Evolutionary conservation across 2,797 vertebrate genomes (phyloP).

Genomic region (Scolopax rusticola): DNA sequence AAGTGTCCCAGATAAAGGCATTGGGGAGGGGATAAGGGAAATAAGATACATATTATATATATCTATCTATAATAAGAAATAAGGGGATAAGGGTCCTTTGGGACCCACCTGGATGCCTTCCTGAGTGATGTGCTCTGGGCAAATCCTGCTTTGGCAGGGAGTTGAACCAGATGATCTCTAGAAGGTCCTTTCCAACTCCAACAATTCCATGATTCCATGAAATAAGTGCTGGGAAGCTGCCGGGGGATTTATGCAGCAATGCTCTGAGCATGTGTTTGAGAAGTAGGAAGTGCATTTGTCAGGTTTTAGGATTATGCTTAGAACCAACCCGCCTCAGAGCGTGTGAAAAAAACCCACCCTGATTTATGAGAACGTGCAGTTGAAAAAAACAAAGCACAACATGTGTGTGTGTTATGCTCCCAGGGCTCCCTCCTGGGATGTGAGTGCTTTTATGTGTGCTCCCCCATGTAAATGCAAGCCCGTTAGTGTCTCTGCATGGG

Average conservation of each 20-base stretch:
- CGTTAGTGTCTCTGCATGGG: rapidly evolving
- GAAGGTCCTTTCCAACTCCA: no score
- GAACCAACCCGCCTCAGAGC: background rate
- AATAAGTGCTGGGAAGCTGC: background rate
- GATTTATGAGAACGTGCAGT: background rate
- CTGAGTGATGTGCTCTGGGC: no score
- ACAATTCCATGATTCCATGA: no score
- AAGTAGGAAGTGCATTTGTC: background rate
- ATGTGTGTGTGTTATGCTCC: rapidly evolving
- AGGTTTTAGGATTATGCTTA: background rate
- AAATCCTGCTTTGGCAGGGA: no score
- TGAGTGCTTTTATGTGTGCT: background rate
- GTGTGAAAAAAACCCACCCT: rapidly evolving
- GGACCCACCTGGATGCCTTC: no score
- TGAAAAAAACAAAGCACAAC: background rate
- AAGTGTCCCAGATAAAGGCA: background rate
- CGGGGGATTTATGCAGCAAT: background rate
- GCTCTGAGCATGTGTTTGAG: background rate
- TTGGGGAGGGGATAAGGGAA: background rate
- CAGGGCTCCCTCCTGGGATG: background rate
- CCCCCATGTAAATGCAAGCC: background rate
- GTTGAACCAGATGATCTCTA: no score
- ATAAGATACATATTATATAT: background rate
- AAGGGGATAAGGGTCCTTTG: no score
- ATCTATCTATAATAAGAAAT: no score